phyloP scores from a whole-genome alignment of 1,140 invertebrate genomes.

The Metopolophium dirhodum region DNA sequence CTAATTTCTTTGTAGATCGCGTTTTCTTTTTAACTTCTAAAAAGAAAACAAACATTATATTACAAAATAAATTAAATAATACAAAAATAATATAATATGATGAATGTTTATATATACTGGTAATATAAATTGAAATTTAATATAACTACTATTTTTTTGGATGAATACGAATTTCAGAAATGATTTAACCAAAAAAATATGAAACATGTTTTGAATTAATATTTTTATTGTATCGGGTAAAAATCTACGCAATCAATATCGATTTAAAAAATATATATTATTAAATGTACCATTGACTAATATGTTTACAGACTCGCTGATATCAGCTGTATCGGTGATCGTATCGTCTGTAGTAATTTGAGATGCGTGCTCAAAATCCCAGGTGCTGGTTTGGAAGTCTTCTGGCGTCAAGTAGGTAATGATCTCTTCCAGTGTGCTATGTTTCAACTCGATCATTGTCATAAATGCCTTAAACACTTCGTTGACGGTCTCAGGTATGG shows the following conservation, averaged over 20 bases:
- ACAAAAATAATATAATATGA: neutral
- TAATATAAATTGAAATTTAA: neutral
- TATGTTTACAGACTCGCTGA: neutral
- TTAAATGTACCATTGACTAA: neutral
- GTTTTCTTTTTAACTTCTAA: constrained; percentile 35
- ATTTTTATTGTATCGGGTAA: neutral
- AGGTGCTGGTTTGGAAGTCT: constrained; percentile 79
- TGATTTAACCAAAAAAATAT: neutral
- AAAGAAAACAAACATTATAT: neutral
- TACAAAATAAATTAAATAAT: neutral
- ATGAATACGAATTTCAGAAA: neutral
- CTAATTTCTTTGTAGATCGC: neutral
- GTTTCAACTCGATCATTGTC: constrained; percentile 80
- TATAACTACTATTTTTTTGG: too few species aligned
- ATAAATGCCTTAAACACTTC: constrained; percentile 83
- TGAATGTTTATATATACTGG: neutral
- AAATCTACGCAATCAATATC: neutral
- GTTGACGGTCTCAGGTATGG: constrained; percentile 75
- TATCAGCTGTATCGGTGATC: constrained; percentile 20
- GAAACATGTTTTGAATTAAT: too few species aligned
- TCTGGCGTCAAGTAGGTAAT: constrained; percentile 80
- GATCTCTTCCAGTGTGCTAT: constrained; percentile 81
- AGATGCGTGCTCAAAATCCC: constrained; percentile 72
- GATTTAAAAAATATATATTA: neutral
- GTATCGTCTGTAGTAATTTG: constrained; percentile 66